Base-by-base conservation (phyloP, 2,113 vertebrate genomes). In the Lophius piscatorius region DNA sequence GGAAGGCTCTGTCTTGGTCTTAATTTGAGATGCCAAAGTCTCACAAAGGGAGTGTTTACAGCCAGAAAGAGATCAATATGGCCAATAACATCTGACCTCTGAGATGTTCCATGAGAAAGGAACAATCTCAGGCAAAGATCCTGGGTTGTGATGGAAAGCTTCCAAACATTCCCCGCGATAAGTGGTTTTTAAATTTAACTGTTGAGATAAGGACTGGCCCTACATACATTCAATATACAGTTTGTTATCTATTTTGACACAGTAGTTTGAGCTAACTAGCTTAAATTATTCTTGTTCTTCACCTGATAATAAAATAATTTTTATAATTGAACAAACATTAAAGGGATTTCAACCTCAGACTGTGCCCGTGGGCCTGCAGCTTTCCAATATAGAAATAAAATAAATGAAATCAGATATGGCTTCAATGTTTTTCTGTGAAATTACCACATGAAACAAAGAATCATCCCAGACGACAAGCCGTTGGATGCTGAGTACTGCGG, bases 401-500 rank as follows among this genome's bases (percentile, higher is more conserved):
- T 9, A 13, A 16, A 63, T 50, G n/a, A 26, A 24, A 38, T 44
- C 18, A 21, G 8, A 11, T 20, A 50, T 39, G 54, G 40, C 31
- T 31, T 36, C 22, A 22, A 45, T 51, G 16, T 45, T 60, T n/a
- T 31, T 51, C 10, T 31, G 26, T 16, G 40, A 71, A 73, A 65
- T 58, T 20, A 45, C 12, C n/a, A 14, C 16, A 24, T 21, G 13
- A 55, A 47, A 35, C 17, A 21, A 17, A 42, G 24, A 42, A 35
- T 41, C 5, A 16, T 48, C 14, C 14, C 16, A 40, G 38, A 61
- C 0, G 1, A 29, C 5, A 13, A 50, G 18, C 18, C 31, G 23
- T 45, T 26, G 12, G 31, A 28, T 48, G 24, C 22, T 26, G 31
- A 40, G 47, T 26, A 46, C 16, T 0, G 9, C 5, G 1, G 2